phyloP scores from a whole-genome alignment of 2,888 invertebrate species.

The Sarcophaga variegata region DNA sequence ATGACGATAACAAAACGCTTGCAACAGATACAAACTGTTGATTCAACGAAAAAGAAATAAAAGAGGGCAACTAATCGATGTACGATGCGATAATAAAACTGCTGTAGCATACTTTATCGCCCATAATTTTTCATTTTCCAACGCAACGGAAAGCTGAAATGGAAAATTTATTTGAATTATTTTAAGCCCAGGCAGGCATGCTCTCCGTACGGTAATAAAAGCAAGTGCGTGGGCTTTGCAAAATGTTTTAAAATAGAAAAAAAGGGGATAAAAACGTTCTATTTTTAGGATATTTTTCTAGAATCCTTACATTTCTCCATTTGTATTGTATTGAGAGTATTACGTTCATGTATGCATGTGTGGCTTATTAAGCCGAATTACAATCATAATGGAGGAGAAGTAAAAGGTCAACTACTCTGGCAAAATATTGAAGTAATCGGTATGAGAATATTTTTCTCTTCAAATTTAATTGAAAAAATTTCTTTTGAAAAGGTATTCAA shows the following conservation, averaged over 20 bases:
- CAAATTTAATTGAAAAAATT: too few species aligned
- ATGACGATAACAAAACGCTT: constrained; percentile 31
- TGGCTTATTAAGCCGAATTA: too few species aligned
- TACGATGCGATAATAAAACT: constrained; percentile 32
- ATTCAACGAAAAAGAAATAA: constrained; percentile 24
- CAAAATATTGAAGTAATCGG: too few species aligned
- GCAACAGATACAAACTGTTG: constrained; percentile 37
- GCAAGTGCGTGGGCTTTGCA: not conserved
- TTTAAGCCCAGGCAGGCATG: not conserved
- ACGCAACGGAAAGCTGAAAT: not conserved
- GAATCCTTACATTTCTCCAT: not conserved
- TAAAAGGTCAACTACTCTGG: too few species aligned
- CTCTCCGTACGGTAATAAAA: not conserved
- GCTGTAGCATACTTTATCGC: constrained; percentile 14
- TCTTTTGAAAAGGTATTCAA: too few species aligned
- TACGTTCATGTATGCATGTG: too few species aligned
- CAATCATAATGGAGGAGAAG: too few species aligned
- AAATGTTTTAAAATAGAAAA: not conserved
- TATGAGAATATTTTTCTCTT: too few species aligned
- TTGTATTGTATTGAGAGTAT: too few species aligned
- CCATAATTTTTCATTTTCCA: not conserved
- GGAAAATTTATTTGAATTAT: not conserved
- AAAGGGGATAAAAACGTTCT: not conserved
- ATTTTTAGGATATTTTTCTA: not conserved
- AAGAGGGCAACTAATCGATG: not conserved